Base-by-base conservation (phyloP, 2,113 vertebrate species). In the Leptobrachium leishanense region DNA sequence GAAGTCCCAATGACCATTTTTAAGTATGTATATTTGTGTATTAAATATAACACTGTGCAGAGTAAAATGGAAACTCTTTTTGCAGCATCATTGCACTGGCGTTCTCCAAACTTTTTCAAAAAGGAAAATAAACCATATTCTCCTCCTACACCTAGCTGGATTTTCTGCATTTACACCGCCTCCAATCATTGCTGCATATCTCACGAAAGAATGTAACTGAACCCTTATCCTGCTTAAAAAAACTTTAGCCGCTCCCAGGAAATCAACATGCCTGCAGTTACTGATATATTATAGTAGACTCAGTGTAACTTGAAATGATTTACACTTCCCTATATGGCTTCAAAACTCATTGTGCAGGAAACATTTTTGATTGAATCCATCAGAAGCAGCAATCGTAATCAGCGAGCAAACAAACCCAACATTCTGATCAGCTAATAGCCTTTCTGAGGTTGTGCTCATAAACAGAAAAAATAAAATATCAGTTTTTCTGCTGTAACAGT, bases 261-360 rank as follows among this genome's bases (percentile, higher is more conserved):
- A 82, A 82, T 79, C 69, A 64, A 13, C 0, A 0, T 74, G 83
- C 87, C 5, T 0, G 81, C 82, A 85, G 75, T 64, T 64, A 42
- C 66, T 76, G 53, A 86, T 85, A 86, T 79, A 79, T 79, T 74
- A 73, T 85, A 87, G 79, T 74, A 83, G 65, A 41, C 39, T 72
- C 77, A 75, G 20, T 15, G 76, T 5, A n/a, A 53, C 71, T 54
- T 87, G 76, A 83, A 86, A 85, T 81, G 76, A 15, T 76, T 74
- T 85, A 68, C 50, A 1, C 43, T 84, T 83, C 85, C 85, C 79
- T 83, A 86, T 82, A 72, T 84, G 78, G 84, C 72, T 81, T 69
- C 78, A 83, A 75, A 84, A 69, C 10, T 73, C 31, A 57, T 65
- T 74, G 78, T 62, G 63, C 72, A 50, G 20, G 43, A 62, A 68